A percentile compares a stretch with the other conserved stretches of the same genome.
Conservation (phyloP, 2,113 vertebrate species). For the Protobothrops mucrosquamatus region DNA sequence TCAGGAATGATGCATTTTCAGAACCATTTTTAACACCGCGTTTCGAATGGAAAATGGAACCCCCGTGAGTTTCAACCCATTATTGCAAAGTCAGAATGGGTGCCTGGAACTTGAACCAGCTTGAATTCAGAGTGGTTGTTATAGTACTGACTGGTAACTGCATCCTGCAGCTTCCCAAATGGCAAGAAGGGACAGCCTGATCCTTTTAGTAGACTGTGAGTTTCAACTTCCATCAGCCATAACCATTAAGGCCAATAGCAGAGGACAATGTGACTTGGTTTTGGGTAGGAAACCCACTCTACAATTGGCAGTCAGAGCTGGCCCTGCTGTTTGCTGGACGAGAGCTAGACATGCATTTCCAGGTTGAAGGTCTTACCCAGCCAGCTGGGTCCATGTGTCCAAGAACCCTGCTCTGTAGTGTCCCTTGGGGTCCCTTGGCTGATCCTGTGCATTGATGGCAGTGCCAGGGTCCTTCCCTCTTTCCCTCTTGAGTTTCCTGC, state of each 20-base stretch:
- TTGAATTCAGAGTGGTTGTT: no score
- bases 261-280: neutral
- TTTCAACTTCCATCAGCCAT: neutral
- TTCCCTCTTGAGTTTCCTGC: no score
- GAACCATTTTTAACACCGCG: no score
- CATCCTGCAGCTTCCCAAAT: neutral
- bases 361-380: neutral
- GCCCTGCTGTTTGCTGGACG: neutral
- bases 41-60: no score
- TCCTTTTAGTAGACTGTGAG: neutral
- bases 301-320: neutral
- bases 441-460: no score
- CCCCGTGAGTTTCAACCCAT: no score
- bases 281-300: neutral
- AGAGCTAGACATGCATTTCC: neutral
- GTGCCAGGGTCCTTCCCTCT: no score
- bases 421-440: neutral
- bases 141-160: neutral
- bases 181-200: neutral
- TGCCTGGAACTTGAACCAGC: no score
- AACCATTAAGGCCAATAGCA: neutral
- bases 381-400: neutral
- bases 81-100: no score
- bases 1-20: no score
- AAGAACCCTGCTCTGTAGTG: neutral